phyloP scores from a whole-genome alignment of 2,113 vertebrate genomes.

The Mungos mungo region DNA sequence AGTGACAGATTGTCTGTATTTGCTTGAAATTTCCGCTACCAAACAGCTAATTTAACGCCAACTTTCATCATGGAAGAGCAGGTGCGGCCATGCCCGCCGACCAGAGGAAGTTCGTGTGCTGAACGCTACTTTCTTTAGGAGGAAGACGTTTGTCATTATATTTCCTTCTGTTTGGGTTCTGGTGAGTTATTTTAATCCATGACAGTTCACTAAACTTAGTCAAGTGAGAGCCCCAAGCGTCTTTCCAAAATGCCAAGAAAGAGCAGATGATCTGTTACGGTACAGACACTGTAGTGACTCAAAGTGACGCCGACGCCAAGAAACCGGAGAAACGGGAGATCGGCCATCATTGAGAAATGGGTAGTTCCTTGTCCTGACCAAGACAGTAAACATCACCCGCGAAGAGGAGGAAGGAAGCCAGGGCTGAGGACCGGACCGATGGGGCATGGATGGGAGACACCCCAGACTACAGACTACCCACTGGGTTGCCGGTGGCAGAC shows the following conservation, averaged over 20 bases:
- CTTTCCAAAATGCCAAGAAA: background rate
- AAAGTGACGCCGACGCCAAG: too few species aligned
- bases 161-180: background rate
- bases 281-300: background rate
- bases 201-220: background rate
- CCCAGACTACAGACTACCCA: background rate
- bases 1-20: background rate
- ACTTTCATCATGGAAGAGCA: rapidly evolving
- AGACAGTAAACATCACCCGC: too few species aligned
- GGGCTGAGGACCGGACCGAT: too few species aligned
- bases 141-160: background rate
- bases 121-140: background rate
- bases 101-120: background rate
- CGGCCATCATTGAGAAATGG: background rate
- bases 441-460: background rate
- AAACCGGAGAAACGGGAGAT: background rate
- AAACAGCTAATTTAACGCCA: background rate
- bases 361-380: rapidly evolving
- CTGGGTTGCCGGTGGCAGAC: background rate
- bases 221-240: background rate
- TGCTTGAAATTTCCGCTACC: background rate
- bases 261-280: too few species aligned
- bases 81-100: background rate
- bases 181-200: background rate
- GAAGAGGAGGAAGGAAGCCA: rapidly evolving